Percentiles rank a stretch among this genome's conserved stretches.
Conservation (phyloP, 2,888 invertebrate genomes). For the Drosophila peninsularis region DNA sequence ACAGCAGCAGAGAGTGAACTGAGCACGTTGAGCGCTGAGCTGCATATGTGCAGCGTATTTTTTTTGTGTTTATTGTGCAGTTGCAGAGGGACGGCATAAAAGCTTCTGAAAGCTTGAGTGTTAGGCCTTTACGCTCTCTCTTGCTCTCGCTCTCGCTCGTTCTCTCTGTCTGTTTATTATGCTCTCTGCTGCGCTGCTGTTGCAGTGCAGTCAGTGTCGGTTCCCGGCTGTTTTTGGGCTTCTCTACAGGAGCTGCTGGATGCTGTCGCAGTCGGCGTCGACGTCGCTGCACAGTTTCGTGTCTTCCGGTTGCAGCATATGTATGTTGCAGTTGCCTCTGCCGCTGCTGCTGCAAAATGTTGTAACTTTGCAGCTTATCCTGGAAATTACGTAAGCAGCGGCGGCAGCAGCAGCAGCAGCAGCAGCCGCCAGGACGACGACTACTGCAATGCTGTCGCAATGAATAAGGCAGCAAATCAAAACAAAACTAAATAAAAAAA, state of each 20-base stretch:
- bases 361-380: slow-evolving; percentile 81
- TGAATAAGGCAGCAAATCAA: slow-evolving; percentile 81
- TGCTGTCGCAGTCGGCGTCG: slow-evolving; percentile 52
- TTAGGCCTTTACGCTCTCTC: slow-evolving; percentile 1
- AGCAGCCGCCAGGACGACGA: slow-evolving; percentile 61
- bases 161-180: neutral
- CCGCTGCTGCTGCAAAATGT: slow-evolving; percentile 62
- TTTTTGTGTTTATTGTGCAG: slow-evolving; percentile 27
- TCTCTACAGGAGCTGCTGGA: slow-evolving; percentile 65
- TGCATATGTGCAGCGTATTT: slow-evolving; percentile 30
- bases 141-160: neutral
- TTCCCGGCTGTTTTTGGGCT: slow-evolving; percentile 53
- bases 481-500: slow-evolving; percentile 79
- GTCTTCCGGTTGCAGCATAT: slow-evolving; percentile 62
- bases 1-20: neutral
- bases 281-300: slow-evolving; percentile 52
- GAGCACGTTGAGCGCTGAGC: slow-evolving; percentile 12
- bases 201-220: slow-evolving; percentile 29
- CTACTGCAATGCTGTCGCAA: slow-evolving; percentile 80
- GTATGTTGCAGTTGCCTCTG: slow-evolving; percentile 57
- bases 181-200: slow-evolving; percentile 22
- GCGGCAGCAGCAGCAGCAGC: slow-evolving; percentile 37
- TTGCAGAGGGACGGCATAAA: slow-evolving; percentile 33
- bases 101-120: slow-evolving; percentile 32
- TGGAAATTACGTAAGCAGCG: slow-evolving; percentile 75